phyloP scores from a whole-genome alignment of 2,888 invertebrate genomes.

The Drosophila longiperda region DNA sequence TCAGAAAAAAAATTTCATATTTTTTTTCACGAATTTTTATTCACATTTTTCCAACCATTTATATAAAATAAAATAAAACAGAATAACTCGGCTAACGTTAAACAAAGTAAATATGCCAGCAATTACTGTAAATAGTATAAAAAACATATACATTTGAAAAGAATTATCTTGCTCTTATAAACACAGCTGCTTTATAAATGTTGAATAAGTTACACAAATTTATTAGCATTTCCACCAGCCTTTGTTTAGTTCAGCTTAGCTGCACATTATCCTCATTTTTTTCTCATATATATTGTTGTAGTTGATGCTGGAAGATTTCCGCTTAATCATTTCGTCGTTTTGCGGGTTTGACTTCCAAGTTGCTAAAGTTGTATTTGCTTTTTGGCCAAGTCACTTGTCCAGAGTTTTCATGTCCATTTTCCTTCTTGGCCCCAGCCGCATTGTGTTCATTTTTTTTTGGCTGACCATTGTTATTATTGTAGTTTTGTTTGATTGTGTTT shows the following conservation, averaged over 20 bases:
- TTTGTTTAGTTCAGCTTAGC: constrained; percentile 21
- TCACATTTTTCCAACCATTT: not conserved
- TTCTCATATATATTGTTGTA: constrained; percentile 25
- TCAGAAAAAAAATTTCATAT: not conserved
- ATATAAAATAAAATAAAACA: not conserved
- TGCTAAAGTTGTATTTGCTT: constrained; percentile 40
- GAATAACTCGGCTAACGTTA: not conserved
- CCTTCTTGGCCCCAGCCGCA: constrained; percentile 22
- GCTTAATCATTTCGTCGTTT: constrained; percentile 49
- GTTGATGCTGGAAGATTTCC: constrained; percentile 9
- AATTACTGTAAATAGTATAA: not conserved
- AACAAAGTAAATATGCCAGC: constrained; percentile 1
- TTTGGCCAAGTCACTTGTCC: constrained; percentile 53
- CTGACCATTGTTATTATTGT: constrained; percentile 44
- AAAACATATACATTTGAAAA: not conserved
- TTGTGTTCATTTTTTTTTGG: constrained; percentile 38
- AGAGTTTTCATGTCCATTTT: constrained; percentile 41
- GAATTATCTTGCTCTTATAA: not conserved
- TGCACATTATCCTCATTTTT: constrained; percentile 18
- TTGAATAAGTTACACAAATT: constrained; percentile 10
- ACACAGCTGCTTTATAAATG: constrained; percentile 25
- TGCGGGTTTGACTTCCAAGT: constrained; percentile 45
- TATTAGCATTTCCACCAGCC: constrained; percentile 19
- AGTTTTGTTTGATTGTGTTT: constrained; percentile 21
- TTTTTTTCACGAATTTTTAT: not conserved